Conservation (phyloP, 2,113 vertebrate genomes). For the Pagrus major region DNA sequence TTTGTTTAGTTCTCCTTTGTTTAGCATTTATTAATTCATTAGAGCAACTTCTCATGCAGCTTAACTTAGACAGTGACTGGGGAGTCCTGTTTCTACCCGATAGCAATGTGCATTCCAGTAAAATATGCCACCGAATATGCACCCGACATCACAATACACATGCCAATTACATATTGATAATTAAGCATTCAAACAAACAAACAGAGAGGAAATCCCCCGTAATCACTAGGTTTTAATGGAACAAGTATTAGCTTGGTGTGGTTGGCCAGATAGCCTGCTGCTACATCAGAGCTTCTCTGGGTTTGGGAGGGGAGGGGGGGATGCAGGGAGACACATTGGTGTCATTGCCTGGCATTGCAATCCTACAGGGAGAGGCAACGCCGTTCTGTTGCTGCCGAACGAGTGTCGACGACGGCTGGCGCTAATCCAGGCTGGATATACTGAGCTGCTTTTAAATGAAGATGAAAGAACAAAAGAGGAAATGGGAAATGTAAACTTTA, state of each 20-base stretch:
- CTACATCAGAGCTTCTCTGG: conserved; percentile 68
- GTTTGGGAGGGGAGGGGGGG: conserved; percentile 19
- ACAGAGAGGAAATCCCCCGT: conserved; percentile 77
- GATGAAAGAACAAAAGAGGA: conserved; percentile 81
- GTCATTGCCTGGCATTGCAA: conserved; percentile 78
- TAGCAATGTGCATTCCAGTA: conserved; percentile 60
- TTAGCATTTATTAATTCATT: conserved; percentile 80
- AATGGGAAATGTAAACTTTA: conserved; percentile 82
- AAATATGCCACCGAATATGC: conserved; percentile 63
- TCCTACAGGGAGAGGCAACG: conserved; percentile 73
- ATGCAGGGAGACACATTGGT: conserved; percentile 65
- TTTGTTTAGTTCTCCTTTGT: conserved; percentile 80
- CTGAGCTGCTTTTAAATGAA: conserved; percentile 80
- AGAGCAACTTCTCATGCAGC: conserved; percentile 74
- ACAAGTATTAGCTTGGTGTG: conserved; percentile 77
- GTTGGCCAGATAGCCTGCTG: conserved; percentile 73
- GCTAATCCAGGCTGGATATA: conserved; percentile 82
- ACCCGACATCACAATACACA: conserved; percentile 67
- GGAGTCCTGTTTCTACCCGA: conserved; percentile 75
- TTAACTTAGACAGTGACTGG: conserved; percentile 73
- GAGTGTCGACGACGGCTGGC: conserved; percentile 64
- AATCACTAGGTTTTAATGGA: conserved; percentile 81
- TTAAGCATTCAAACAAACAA: conserved; percentile 81
- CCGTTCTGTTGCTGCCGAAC: conserved; percentile 56
- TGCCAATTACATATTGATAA: conserved; percentile 80